phyloP scores from a whole-genome alignment of 2,888 invertebrate species.

The Mythimna loreyi region DNA sequence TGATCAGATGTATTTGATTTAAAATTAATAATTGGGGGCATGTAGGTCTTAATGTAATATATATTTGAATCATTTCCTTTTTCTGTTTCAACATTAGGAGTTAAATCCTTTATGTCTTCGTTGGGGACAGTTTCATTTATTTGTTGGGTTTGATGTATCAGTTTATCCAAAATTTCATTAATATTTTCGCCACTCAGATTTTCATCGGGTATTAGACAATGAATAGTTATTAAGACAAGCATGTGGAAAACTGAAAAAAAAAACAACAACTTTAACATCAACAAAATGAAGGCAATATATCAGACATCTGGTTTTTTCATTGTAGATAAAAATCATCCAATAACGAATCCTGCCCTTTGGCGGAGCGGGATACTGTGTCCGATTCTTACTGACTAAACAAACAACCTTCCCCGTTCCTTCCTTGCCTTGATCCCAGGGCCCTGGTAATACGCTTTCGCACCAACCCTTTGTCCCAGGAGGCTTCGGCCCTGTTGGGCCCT shows the following conservation, averaged over 20 bases:
- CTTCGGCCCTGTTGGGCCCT: no score
- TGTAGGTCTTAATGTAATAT: constrained; percentile 62
- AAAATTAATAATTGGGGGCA: constrained; percentile 36
- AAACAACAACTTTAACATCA: not conserved
- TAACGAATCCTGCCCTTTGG: no score
- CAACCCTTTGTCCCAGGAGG: no score
- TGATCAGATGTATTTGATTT: constrained; percentile 38
- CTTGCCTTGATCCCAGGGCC: no score
- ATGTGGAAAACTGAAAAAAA: constrained; percentile 48
- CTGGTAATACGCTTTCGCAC: no score
- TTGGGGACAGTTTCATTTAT: constrained; percentile 37
- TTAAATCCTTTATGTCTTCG: constrained; percentile 30
- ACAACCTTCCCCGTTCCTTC: no score
- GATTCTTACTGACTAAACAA: no score
- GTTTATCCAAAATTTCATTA: constrained; percentile 64
- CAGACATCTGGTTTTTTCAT: no score
- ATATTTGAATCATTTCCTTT: constrained; percentile 66
- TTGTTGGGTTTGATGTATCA: constrained; percentile 57
- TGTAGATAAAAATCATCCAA: no score
- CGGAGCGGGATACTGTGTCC: no score
- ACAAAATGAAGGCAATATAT: not conserved
- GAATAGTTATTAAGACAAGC: constrained; percentile 23
- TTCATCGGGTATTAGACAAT: constrained; percentile 24
- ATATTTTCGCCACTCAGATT: constrained; percentile 57
- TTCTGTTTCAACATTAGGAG: constrained; percentile 33